phyloP scores from a whole-genome alignment of 2,888 invertebrate genomes.

The Rapana venosa region DNA sequence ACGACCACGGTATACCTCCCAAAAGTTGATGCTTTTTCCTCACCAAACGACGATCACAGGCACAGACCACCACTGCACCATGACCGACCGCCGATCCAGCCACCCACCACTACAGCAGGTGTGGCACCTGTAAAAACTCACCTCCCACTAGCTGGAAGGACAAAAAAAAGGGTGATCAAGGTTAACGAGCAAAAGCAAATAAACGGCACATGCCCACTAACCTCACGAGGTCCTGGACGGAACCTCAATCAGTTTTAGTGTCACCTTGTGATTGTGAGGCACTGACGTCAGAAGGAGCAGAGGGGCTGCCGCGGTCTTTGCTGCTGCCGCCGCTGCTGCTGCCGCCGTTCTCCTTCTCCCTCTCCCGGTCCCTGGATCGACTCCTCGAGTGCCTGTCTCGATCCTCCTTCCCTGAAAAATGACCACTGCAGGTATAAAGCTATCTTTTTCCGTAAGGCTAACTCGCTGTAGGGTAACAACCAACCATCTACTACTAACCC shows the following conservation, averaged over 20 bases:
- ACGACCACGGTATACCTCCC: conserved; percentile 34
- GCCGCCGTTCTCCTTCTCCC: conserved; percentile 5
- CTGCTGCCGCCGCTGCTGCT: background rate
- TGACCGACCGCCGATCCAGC: too few species aligned
- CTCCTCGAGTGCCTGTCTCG: conserved; percentile 23
- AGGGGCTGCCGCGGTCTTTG: background rate
- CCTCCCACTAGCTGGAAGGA: conserved; percentile 33
- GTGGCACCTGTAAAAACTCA: conserved; percentile 14
- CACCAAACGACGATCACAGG: background rate
- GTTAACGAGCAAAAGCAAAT: background rate
- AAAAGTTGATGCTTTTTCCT: conserved; percentile 18
- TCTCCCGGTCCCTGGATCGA: conserved; percentile 16
- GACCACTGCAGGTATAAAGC: too few species aligned
- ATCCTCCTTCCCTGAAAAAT: conserved; percentile 6
- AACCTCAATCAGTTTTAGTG: conserved; percentile 44
- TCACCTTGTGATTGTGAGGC: conserved; percentile 37
- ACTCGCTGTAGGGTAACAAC: too few species aligned
- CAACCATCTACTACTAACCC: too few species aligned
- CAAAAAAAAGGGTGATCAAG: background rate
- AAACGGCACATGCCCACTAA: conserved; percentile 14
- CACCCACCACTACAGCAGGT: conserved; percentile 4
- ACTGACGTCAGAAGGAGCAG: conserved; percentile 8
- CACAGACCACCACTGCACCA: background rate
- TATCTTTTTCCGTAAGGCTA: too few species aligned
- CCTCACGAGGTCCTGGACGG: conserved; percentile 35